Percentiles rank a stretch among this genome's conserved stretches.
Conservation (phyloP, 2,888 invertebrate species). For the Leptinotarsa rubiginosa region DNA sequence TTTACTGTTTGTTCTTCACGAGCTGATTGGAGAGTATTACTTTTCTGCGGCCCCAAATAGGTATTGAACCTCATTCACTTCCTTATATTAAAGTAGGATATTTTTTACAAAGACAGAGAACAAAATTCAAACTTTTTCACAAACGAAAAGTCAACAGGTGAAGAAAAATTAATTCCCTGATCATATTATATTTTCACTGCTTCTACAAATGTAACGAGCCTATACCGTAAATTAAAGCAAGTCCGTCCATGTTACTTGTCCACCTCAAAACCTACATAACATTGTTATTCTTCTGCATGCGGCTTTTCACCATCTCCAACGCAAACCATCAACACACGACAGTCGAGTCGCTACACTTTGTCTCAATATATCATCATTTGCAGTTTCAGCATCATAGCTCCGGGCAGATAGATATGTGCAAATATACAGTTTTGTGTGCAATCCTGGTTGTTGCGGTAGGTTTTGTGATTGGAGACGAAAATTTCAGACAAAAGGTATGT, state of each 20-base stretch:
- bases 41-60: too few relatives aligned
- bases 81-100: too few relatives aligned
- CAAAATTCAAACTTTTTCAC: too few relatives aligned
- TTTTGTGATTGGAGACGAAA: constrained; percentile 3
- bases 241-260: constrained; percentile 17
- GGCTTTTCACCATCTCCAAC: constrained; percentile 10
- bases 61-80: too few relatives aligned
- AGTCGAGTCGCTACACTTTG: constrained; percentile 20
- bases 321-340: constrained; percentile 18
- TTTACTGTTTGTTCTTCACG: too few relatives aligned
- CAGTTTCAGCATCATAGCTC: not conserved
- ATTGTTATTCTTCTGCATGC: constrained; percentile 29
- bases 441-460: not conserved
- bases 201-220: not conserved
- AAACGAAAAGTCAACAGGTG: too few relatives aligned
- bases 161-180: too few relatives aligned
- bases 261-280: constrained; percentile 35
- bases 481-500: constrained; percentile 2
- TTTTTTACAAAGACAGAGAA: too few relatives aligned
- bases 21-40: too few relatives aligned
- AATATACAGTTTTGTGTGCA: not conserved
- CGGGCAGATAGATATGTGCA: constrained; percentile 1
- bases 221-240: not conserved
- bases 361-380: constrained; percentile 4
- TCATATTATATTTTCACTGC: too few relatives aligned